A percentile compares a stretch with the other conserved stretches of the same genome.
Evolutionary conservation across 2,797 vertebrate species (phyloP).

Genomic region (Myripristis jacobus): DNA sequence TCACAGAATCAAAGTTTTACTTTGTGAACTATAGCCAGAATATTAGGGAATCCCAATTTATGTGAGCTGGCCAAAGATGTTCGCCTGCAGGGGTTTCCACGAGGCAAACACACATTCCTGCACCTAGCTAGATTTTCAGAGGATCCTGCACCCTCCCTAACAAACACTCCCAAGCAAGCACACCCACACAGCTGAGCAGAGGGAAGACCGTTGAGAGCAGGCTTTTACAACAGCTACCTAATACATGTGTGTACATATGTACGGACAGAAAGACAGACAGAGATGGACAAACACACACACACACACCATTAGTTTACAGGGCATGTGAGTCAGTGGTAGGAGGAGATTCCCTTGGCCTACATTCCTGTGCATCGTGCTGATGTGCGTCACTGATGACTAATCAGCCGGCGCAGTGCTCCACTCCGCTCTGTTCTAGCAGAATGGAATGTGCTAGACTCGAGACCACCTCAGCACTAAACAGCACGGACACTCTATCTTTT

Average conservation of each 20-base stretch:
- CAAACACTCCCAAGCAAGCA: background rate
- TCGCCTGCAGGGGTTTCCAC: constrained; percentile 6
- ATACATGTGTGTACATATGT: background rate
- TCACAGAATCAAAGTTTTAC: constrained; percentile 21
- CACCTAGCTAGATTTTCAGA: constrained; percentile 2
- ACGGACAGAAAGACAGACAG: constrained; percentile 13
- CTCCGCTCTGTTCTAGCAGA: constrained; percentile 64
- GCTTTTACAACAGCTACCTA: background rate
- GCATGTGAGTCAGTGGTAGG: constrained; percentile 74
- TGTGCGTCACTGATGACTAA: constrained; percentile 83
- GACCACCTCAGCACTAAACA: constrained; percentile 55
- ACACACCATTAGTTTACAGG: constrained; percentile 43
- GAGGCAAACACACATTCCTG: constrained; percentile 22
- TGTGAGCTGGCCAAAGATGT: constrained; percentile 5
- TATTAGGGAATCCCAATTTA: constrained; percentile 7
- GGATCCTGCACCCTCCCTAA: constrained; percentile 12
- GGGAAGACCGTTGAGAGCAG: no score
- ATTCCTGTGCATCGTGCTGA: constrained; percentile 75
- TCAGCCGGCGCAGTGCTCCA: constrained; percentile 68
- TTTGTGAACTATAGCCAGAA: background rate
- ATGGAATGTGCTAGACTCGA: constrained; percentile 73
- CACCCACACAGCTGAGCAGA: background rate
- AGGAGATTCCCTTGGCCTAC: constrained; percentile 84
- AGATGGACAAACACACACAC: constrained; percentile 1
- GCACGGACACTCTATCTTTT: constrained; percentile 33